Percentiles rank a stretch among this genome's conserved stretches.
These are phyloP conservation scores for Indri indri DNA, from an alignment of 2,113 vertebrate species.

Conservation along the genomic window DNA sequence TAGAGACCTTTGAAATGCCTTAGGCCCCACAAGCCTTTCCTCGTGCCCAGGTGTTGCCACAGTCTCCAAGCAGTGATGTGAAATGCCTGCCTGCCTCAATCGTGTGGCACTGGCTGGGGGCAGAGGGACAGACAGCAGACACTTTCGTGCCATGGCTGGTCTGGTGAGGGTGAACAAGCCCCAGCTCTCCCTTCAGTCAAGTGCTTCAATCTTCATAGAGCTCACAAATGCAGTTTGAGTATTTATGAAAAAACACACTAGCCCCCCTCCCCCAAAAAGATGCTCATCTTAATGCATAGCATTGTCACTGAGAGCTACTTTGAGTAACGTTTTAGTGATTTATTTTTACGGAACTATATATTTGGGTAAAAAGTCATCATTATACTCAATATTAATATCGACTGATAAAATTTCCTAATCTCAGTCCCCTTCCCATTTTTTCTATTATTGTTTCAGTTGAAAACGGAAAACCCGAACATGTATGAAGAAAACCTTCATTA, in stretches of 20 bases:
- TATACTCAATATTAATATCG: background rate
- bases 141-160: background rate
- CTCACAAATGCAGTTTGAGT: background rate
- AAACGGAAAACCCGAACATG: constrained; percentile 89
- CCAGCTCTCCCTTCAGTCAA: background rate
- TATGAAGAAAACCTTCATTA: constrained; percentile 98
- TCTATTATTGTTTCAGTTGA: constrained; percentile 90
- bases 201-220: background rate
- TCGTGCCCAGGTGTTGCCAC: constrained; percentile 53
- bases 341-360: constrained; percentile 31
- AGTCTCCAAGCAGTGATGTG: constrained; percentile 32
- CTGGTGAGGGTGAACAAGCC: background rate
- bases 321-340: constrained; percentile 25
- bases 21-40: constrained; percentile 32
- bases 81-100: background rate
- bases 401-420: constrained; percentile 61
- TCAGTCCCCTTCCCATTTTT: constrained; percentile 62
- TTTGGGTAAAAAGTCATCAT: constrained; percentile 44
- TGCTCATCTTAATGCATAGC: background rate
- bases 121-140: background rate
- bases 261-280: background rate
- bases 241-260: background rate
- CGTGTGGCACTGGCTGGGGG: background rate
- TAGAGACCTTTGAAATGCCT: constrained; percentile 47
- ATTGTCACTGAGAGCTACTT: background rate